phyloP scores from a whole-genome alignment of 2,113 vertebrate species.

The Panurus biarmicus region DNA sequence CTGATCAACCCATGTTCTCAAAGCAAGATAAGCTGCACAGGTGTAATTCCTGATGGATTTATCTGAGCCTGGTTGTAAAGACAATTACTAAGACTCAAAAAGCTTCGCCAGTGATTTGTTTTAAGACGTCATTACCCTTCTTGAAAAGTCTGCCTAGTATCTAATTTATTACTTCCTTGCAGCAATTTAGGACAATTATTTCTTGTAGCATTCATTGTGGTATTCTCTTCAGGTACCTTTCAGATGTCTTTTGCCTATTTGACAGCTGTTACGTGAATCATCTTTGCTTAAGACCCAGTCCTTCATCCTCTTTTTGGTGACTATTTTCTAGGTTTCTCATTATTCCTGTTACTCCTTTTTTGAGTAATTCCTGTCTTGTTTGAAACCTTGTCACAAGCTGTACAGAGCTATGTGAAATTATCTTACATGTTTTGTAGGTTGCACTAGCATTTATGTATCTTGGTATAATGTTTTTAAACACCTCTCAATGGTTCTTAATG shows the following conservation, averaged over 20 bases:
- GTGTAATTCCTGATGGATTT: not conserved
- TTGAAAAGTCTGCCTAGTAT: not conserved
- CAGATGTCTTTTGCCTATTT: not conserved
- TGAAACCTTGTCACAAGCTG: not conserved
- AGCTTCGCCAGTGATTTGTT: not conserved
- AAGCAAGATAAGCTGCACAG: not conserved
- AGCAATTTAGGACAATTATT: not conserved
- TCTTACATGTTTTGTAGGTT: not conserved
- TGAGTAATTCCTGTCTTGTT: not conserved
- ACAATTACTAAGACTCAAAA: not conserved
- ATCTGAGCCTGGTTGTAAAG: not conserved
- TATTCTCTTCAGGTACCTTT: not conserved
- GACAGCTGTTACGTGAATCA: not conserved
- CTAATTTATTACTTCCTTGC: not conserved
- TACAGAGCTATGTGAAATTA: not conserved
- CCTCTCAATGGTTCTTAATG: rapidly evolving
- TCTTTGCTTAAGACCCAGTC: not conserved
- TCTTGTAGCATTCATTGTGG: not conserved
- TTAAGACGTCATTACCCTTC: not conserved
- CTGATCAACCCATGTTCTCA: not conserved
- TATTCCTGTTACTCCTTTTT: not conserved
- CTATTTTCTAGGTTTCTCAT: not conserved
- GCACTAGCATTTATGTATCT: not conserved
- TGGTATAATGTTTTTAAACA: not conserved
- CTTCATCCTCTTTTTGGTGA: not conserved